These are phyloP conservation scores for Catamblyrhynchus diadema DNA, from an alignment of 2,797 vertebrate genomes.

Conservation along the genomic window DNA sequence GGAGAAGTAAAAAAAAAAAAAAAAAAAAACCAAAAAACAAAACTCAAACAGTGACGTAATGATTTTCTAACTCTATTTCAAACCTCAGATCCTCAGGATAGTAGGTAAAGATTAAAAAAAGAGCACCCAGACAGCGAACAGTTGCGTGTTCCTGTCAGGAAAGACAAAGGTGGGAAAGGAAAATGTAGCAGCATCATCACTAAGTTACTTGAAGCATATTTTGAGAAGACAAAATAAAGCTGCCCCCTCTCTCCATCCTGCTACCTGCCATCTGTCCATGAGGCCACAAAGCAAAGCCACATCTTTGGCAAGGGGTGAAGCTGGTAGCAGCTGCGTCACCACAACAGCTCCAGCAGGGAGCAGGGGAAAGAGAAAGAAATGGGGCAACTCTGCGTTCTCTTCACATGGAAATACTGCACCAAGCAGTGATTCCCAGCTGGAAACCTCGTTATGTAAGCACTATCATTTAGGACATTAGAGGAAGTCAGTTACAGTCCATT, in stretches of 20 bases:
- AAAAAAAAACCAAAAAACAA: no score
- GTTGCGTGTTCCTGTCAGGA: neutral
- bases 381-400: neutral
- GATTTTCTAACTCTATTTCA: neutral
- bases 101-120: neutral
- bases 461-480: neutral
- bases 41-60: neutral
- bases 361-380: neutral
- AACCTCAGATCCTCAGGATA: neutral
- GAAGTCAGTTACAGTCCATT: neutral
- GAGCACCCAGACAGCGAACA: neutral
- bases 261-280: neutral
- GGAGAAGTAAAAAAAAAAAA: neutral
- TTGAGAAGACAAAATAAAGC: neutral
- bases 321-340: neutral
- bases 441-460: neutral
- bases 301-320: neutral
- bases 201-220: neutral
- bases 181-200: accelerated
- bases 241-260: neutral
- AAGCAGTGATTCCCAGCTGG: neutral
- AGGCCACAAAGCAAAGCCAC: neutral
- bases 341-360: neutral
- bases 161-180: neutral
- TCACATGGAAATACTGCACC: neutral